Percentiles rank a stretch among this genome's conserved stretches.
These are phyloP conservation scores for Sitobion miscanthi DNA, from an alignment of 1,140 invertebrate species.

Conservation along the genomic window DNA sequence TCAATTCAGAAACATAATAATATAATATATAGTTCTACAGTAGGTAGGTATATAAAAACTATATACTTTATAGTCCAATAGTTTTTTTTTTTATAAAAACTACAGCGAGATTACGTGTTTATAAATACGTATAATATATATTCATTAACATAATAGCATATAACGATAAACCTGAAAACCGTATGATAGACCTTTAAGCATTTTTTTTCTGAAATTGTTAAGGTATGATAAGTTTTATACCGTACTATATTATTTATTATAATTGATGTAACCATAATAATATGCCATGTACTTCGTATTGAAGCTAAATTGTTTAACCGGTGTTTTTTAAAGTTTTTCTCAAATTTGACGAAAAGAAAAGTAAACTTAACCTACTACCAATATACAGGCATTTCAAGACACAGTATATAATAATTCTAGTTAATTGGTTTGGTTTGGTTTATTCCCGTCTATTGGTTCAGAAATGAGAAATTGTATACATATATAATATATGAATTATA, in stretches of 20 bases:
- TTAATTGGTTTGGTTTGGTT: no score
- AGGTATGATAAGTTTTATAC: background rate
- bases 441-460: no score
- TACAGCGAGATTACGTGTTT: background rate
- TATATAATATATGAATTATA: no score
- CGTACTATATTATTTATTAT: background rate
- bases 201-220: background rate
- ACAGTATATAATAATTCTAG: no score
- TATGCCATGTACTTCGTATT: background rate
- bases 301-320: background rate
- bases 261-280: background rate
- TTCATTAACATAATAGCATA: background rate
- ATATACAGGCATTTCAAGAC: no score
- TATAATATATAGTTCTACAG: background rate
- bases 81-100: background rate
- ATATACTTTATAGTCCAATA: background rate
- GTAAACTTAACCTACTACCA: no score
- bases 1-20: background rate
- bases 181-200: background rate
- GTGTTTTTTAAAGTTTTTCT: no score
- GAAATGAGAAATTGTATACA: no score
- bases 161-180: background rate
- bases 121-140: background rate
- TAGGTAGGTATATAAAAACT: background rate
- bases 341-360: no score